Percentiles rank a stretch among this genome's conserved stretches.
Conservation (phyloP, 2,888 invertebrate genomes). For the Alloplasta piceator region DNA sequence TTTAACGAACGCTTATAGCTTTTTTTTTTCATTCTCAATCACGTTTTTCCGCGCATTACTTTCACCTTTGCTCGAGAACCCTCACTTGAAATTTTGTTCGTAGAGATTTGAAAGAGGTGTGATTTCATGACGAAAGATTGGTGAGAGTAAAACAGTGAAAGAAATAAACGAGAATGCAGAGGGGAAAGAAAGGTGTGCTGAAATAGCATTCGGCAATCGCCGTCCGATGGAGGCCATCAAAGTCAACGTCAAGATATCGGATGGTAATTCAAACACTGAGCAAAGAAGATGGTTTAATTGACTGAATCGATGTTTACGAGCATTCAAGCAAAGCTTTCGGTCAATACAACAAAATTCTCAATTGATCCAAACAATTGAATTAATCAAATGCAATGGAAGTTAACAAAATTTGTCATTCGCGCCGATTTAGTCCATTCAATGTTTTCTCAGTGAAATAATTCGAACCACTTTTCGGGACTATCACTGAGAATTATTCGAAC, state of each 20-base stretch:
- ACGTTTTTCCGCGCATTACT: not conserved
- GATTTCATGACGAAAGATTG: not conserved
- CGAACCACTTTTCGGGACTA: too few species aligned
- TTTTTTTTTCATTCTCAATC: not conserved
- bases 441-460: too few species aligned
- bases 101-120: constrained; percentile 6
- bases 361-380: too few species aligned
- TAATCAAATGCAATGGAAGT: too few species aligned
- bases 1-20: not conserved
- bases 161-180: constrained; percentile 21
- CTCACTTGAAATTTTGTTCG: constrained; percentile 18
- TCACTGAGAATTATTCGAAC: too few species aligned
- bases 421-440: too few species aligned
- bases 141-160: not conserved
- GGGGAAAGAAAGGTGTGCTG: not conserved
- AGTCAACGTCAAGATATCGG: not conserved
- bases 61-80: constrained; percentile 1
- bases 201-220: constrained; percentile 15
- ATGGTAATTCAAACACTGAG: not conserved
- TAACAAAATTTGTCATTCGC: too few species aligned
- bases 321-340: too few species aligned
- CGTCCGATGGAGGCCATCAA: not conserved
- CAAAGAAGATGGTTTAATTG: too few species aligned
- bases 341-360: too few species aligned
- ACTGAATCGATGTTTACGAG: too few species aligned